A percentile compares a stretch with the other conserved stretches of the same genome.
Conservation (phyloP, 2,113 vertebrate species). For the Pantherophis guttatus region DNA sequence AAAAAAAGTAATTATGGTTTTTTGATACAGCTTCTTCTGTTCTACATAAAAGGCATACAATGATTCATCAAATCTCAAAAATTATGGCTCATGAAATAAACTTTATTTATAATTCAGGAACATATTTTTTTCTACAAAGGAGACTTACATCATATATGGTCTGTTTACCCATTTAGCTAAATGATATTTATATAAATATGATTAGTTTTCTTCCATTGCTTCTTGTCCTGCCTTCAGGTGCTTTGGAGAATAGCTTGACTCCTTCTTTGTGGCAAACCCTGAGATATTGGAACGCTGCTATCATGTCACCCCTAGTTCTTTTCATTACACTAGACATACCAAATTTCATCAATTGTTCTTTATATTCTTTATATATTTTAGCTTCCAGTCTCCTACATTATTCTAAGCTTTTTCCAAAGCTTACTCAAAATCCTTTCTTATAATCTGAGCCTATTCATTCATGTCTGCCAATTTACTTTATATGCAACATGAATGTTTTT, state of each 20-base stretch:
- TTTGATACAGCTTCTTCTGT: constrained; percentile 33
- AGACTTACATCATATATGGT: background rate
- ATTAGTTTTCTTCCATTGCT: too few species aligned
- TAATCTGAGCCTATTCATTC: background rate
- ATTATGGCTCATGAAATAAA: background rate
- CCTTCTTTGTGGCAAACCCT: too few species aligned
- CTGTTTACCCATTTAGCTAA: background rate
- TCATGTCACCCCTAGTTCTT: too few species aligned
- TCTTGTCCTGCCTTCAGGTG: too few species aligned
- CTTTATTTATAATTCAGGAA: background rate
- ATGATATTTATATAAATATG: background rate
- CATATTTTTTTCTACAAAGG: background rate
- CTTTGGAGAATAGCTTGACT: too few species aligned
- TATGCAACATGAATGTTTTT: background rate
- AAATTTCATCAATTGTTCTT: too few species aligned
- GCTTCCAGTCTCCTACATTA: too few species aligned
- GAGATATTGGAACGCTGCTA: too few species aligned
- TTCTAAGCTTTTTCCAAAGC: background rate
- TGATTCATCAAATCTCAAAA: background rate
- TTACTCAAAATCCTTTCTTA: background rate
- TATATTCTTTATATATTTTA: too few species aligned
- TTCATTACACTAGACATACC: too few species aligned
- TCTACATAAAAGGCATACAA: constrained; percentile 30
- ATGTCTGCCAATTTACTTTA: background rate
- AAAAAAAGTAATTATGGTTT: constrained; percentile 44